These are phyloP conservation scores for Mustelus asterias DNA, from an alignment of 2,113 vertebrate species.

Conservation along the genomic window DNA sequence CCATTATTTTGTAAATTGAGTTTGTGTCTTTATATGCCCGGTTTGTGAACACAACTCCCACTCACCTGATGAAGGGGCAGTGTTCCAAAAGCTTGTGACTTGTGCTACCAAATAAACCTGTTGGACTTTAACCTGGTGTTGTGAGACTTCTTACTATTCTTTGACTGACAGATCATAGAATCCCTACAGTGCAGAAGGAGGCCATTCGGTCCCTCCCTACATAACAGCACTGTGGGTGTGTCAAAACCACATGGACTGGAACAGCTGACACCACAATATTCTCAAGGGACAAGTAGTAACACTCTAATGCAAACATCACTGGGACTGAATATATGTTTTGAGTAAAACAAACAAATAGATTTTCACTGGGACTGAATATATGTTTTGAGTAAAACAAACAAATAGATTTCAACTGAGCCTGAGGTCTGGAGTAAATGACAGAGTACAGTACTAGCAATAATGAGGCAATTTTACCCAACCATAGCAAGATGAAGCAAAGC, in stretches of 20 bases:
- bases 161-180: too few relatives aligned
- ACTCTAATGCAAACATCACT: background rate
- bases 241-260: background rate
- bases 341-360: background rate
- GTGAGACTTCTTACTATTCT: too few relatives aligned
- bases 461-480: background rate
- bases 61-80: too few relatives aligned
- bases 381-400: background rate
- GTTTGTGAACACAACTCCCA: too few relatives aligned
- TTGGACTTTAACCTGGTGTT: too few relatives aligned
- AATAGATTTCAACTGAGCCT: background rate
- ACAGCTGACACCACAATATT: background rate
- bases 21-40: too few relatives aligned
- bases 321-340: background rate
- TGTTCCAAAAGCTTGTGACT: too few relatives aligned
- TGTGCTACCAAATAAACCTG: too few relatives aligned
- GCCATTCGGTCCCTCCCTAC: background rate
- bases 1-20: too few relatives aligned
- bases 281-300: background rate
- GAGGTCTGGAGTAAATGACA: background rate
- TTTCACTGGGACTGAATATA: background rate
- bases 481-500: background rate
- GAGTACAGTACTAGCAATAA: background rate
- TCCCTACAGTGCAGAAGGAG: too few relatives aligned
- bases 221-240: background rate